Percentiles rank a stretch among this genome's conserved stretches.
Evolutionary conservation across 2,797 vertebrate species (phyloP).

Genomic region (Trichosurus vulpecula): DNA sequence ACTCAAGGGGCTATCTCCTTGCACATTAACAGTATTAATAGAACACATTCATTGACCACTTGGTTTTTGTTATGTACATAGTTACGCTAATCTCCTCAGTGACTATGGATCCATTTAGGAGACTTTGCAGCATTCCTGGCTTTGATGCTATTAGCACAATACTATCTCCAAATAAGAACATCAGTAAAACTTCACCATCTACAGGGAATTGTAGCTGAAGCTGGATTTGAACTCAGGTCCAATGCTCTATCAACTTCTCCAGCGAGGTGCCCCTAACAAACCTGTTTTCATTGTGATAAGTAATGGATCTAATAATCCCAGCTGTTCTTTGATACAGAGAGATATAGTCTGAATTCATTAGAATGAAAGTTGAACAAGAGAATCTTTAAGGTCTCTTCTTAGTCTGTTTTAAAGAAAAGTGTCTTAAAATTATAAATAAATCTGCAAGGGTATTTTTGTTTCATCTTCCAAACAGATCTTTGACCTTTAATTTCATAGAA

Average conservation of each 20-base stretch:
- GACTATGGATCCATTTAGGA: neutral
- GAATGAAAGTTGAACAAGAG: neutral
- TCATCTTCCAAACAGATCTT: neutral
- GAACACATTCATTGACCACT: neutral
- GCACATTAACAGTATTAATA: neutral
- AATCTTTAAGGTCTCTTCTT: neutral
- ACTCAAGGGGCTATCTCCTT: neutral
- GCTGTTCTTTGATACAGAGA: neutral
- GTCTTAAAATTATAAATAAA: neutral
- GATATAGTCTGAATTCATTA: neutral
- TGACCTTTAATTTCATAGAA: neutral
- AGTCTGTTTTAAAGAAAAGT: neutral
- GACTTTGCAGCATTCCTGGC: neutral
- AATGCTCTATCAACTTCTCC: too few relatives aligned
- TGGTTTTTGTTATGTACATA: neutral
- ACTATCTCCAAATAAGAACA: neutral
- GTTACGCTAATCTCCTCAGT: neutral
- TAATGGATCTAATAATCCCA: neutral
- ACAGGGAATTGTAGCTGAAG: neutral
- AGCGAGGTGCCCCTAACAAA: neutral
- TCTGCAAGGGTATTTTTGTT: neutral
- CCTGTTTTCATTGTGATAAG: neutral
- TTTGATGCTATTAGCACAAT: neutral
- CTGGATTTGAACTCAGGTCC: too few relatives aligned
- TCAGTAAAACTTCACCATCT: neutral